Evolutionary conservation across 2,888 invertebrate species (phyloP).

Genomic region (Campoletis raptor): DNA sequence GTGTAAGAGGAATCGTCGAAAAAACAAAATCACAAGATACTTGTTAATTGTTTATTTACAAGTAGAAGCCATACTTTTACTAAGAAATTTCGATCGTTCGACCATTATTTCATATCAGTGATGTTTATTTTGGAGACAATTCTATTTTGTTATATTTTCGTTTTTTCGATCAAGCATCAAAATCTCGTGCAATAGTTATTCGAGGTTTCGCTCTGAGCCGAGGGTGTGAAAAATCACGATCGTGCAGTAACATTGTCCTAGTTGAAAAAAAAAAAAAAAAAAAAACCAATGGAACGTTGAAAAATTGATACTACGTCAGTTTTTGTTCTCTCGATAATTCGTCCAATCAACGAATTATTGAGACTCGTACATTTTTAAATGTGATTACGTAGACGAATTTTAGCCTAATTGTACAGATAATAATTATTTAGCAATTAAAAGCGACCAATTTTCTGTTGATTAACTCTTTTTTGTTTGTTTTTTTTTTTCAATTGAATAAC

Average conservation of each 20-base stretch:
- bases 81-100: not conserved
- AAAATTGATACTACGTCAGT: not conserved
- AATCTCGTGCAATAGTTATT: not conserved
- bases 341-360: slow-evolving; percentile 4
- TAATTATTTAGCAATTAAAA: slow-evolving; percentile 38
- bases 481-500: not conserved
- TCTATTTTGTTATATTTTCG: not conserved
- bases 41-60: slow-evolving; percentile 1
- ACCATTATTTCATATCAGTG: not conserved
- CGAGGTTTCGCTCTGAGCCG: not conserved
- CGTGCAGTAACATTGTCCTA: slow-evolving; percentile 9
- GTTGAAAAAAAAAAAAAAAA: not conserved
- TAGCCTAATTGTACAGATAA: slow-evolving; percentile 49
- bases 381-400: slow-evolving; percentile 50
- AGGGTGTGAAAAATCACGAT: not conserved
- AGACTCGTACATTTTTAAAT: slow-evolving; percentile 24
- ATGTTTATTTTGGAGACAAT: not conserved
- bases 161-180: slow-evolving; percentile 14
- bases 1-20: not conserved
- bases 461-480: not conserved
- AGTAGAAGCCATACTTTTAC: not conserved
- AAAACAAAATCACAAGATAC: not conserved
- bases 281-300: not conserved
- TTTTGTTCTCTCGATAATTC: slow-evolving; percentile 24
- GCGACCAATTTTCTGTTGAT: slow-evolving; percentile 3